Evolutionary conservation across 2,888 invertebrate genomes (phyloP).

Genomic region (Cheilosia vernalis): DNA sequence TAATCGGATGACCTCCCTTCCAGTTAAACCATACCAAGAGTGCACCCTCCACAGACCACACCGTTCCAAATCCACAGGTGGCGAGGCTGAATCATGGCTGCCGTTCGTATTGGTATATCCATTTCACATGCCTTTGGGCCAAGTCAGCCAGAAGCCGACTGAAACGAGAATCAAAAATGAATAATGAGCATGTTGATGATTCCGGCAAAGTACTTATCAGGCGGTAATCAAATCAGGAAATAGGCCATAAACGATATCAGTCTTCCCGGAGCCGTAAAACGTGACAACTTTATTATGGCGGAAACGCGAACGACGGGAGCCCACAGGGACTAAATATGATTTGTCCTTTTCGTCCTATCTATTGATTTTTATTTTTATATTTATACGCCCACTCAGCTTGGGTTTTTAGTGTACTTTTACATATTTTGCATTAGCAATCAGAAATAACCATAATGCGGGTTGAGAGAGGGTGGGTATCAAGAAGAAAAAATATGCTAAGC

Average conservation of each 20-base stretch:
- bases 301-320: conserved; percentile 22
- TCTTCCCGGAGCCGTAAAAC: conserved; percentile 49
- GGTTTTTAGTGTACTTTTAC: conserved; percentile 29
- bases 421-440: conserved; percentile 56
- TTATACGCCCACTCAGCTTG: neutral
- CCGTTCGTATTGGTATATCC: conserved; percentile 31
- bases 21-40: conserved; percentile 39
- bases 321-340: conserved; percentile 43
- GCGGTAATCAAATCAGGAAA: conserved; percentile 70
- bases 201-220: conserved; percentile 62
- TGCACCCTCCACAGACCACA: conserved; percentile 12
- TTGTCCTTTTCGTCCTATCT: conserved; percentile 15
- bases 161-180: conserved; percentile 56
- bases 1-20: conserved; percentile 58
- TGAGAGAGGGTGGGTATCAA: neutral
- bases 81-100: conserved; percentile 1
- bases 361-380: conserved; percentile 31
- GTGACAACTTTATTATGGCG: conserved; percentile 60
- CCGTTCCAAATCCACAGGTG: conserved; percentile 43
- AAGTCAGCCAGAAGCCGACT: conserved; percentile 23
- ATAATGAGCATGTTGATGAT: conserved; percentile 72
- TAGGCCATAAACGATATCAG: conserved; percentile 59
- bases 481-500: neutral
- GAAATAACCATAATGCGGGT: conserved; percentile 35
- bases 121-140: conserved; percentile 30